These are phyloP conservation scores for Pipistrellus pipistrellus DNA, from an alignment of 2,797 vertebrate genomes.

Conservation along the genomic window DNA sequence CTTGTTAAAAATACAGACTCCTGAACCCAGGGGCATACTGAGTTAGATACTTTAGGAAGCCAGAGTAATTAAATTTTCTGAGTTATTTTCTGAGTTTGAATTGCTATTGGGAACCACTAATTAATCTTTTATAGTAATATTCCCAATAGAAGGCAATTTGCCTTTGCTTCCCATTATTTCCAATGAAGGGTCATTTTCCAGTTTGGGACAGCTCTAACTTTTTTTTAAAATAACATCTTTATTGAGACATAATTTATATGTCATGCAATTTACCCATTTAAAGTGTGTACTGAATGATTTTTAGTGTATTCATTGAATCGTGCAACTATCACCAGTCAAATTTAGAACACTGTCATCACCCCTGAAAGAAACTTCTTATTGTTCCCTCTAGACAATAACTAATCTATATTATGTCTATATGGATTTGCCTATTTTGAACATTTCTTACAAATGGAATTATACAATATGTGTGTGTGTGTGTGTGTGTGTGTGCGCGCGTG, in stretches of 20 bases:
- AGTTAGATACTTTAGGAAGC: constrained; percentile 1
- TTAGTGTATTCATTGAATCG: constrained; percentile 48
- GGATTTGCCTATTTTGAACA: not conserved
- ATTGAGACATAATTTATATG: constrained; percentile 33
- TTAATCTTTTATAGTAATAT: constrained; percentile 38
- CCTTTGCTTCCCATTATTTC: constrained; percentile 49
- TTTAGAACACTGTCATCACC: constrained; percentile 25
- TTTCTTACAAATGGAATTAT: constrained; percentile 21
- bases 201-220: constrained; percentile 1
- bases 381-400: not conserved
- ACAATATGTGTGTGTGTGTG: not conserved
- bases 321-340: constrained; percentile 23
- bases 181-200: constrained; percentile 45
- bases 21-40: not conserved
- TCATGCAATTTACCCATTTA: constrained; percentile 21
- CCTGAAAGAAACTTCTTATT: not conserved
- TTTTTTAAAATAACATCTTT: constrained; percentile 18
- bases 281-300: constrained; percentile 22
- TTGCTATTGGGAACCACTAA: constrained; percentile 3
- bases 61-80: constrained; percentile 1
- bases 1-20: not conserved
- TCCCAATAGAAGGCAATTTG: not conserved
- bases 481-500: too few relatives aligned
- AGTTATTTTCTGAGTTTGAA: constrained; percentile 21
- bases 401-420: not conserved